Evolutionary conservation across 2,113 vertebrate species (phyloP).

Genomic region (Microcebus ravelobensis): DNA sequence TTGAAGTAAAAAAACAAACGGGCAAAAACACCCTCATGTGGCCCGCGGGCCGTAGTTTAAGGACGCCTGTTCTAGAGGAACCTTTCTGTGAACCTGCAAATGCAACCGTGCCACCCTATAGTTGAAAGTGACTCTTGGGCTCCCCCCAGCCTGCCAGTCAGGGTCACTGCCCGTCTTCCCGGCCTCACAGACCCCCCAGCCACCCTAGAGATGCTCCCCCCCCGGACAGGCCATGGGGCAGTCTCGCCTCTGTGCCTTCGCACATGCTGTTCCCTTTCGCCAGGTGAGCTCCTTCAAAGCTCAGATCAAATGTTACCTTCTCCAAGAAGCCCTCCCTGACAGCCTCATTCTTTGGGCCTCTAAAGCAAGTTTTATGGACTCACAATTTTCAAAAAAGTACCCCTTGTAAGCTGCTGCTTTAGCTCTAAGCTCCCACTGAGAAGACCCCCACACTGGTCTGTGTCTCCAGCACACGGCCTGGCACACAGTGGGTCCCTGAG

Average conservation of each 20-base stretch:
- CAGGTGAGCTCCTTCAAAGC: neutral
- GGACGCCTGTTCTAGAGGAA: no score
- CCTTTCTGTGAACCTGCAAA: neutral
- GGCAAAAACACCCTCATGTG: no score
- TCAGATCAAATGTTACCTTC: neutral
- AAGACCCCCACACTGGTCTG: rapidly evolving
- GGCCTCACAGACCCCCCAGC: neutral
- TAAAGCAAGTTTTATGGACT: neutral
- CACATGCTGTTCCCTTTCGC: neutral
- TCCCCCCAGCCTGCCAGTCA: neutral
- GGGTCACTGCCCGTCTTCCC: no score
- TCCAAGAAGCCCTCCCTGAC: neutral
- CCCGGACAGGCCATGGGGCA: neutral
- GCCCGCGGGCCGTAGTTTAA: no score
- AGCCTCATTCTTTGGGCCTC: neutral
- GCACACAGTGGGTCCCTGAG: neutral
- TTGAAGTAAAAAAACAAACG: no score
- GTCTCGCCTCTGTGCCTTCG: neutral
- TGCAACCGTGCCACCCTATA: neutral
- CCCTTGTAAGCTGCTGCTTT: neutral
- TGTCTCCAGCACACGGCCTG: neutral
- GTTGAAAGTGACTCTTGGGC: neutral
- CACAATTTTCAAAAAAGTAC: neutral
- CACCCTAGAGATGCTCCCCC: neutral
- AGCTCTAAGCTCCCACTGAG: neutral